phyloP scores from a whole-genome alignment of 2,113 vertebrate genomes.

The Aythya baeri region DNA sequence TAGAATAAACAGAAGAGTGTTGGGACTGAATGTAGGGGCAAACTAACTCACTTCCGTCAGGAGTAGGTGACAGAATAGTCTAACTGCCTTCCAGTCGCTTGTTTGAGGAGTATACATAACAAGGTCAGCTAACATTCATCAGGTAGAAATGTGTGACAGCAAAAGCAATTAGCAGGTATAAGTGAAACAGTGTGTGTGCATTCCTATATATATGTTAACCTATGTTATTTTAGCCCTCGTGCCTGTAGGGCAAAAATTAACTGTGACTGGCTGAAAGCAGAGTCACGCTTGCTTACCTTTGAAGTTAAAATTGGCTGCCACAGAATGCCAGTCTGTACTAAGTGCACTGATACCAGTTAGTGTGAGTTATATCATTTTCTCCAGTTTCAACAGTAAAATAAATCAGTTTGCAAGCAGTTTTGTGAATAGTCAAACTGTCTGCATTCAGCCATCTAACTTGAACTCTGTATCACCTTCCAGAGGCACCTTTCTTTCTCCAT shows the following conservation, averaged over 20 bases:
- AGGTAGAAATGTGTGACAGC: background rate
- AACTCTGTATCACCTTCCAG: conserved; percentile 9
- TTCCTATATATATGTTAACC: background rate
- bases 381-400: background rate
- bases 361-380: background rate
- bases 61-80: background rate
- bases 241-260: conserved; percentile 4
- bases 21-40: background rate
- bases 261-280: background rate
- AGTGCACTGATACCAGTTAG: background rate
- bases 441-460: background rate
- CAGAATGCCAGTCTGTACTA: background rate
- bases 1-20: background rate
- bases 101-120: background rate
- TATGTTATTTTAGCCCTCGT: background rate
- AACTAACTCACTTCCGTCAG: background rate
- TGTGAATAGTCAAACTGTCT: background rate
- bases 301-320: background rate
- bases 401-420: background rate
- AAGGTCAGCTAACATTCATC: background rate
- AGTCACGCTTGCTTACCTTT: background rate
- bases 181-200: background rate
- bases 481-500: background rate
- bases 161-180: background rate
- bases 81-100: background rate